Base-by-base conservation (phyloP, 30 jellyfish, hydroid and myxozoan species). In the Nemopilema nomurai region DNA sequence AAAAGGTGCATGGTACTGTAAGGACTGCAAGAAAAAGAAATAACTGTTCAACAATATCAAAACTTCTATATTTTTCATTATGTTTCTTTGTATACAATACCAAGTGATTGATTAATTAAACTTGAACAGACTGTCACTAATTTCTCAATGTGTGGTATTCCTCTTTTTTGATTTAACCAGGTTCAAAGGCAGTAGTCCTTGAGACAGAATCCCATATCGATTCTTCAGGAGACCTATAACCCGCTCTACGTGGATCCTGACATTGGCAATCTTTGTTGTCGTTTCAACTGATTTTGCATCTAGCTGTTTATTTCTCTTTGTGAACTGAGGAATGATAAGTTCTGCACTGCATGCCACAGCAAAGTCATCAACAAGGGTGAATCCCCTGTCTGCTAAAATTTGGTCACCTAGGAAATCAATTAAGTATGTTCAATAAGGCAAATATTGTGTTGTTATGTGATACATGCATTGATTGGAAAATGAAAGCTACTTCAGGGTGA, bases 81-180 rank as follows among this genome's bases (percentile, higher is more conserved):
- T 28, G 67, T 28, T 67, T 80, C 76, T 49, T 72, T 71, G 73
- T 33, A 72, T 28, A 83, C 90, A 31, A 83, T 83, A 27, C 92
- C 51, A 27, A 30, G 89, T 26, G 27, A 26, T 28, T 71, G 63
- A 33, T 83, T 83, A 13, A 81, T 69, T 64, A 83, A 32, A 32
- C 75, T 28, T 69, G 92, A 81, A 69, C 92, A 83, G 31, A 83
- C 92, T 28, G 90, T 71, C 21, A 83, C 92, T 28, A 83, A 29
- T 70, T 81, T 81, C 27, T 81, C 90, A 81, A 70, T 70, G 80
- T 70, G 28, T 70, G 80, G 62, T 19, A 28, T 19, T 25, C 27
- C 51, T 19, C 32, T 67, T 24, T 22, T 74, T 28, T 18, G 33
- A 17, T 66, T 74, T 74, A 1, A 74, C 68, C 4, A 51, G 73